A percentile compares a stretch with the other conserved stretches of the same genome.
phyloP scores from a whole-genome alignment of 2,888 invertebrate genomes.

The Linnaemya tessellans region DNA sequence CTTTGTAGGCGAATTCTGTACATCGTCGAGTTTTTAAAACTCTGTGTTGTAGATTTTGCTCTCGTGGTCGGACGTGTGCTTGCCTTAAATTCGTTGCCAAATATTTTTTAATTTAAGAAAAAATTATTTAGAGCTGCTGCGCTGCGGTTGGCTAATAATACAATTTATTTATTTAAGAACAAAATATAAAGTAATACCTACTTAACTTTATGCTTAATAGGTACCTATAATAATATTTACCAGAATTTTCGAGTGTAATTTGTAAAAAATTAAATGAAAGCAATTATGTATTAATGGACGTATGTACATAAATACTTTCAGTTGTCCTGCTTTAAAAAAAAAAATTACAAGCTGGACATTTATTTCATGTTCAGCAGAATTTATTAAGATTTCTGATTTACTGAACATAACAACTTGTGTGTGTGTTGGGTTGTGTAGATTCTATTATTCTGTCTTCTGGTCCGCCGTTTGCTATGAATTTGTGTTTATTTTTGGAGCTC shows the following conservation, averaged over 20 bases:
- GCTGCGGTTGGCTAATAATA: conserved; percentile 74
- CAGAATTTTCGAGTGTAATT: conserved; percentile 39
- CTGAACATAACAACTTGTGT: conserved; percentile 7
- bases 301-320: neutral
- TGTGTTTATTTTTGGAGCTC: conserved; percentile 73
- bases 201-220: conserved; percentile 6
- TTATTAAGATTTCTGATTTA: neutral
- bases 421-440: conserved; percentile 32
- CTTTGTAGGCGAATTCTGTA: conserved; percentile 57
- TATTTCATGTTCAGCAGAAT: neutral
- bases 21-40: conserved; percentile 40
- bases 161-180: conserved; percentile 49
- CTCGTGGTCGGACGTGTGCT: conserved; percentile 73
- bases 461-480: conserved; percentile 42
- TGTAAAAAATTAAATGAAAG: neutral
- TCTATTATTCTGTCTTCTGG: conserved; percentile 41
- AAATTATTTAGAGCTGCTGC: conserved; percentile 73
- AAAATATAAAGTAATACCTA: conserved; percentile 57
- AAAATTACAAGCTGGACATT: no score
- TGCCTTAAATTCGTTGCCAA: conserved; percentile 61
- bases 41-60: conserved; percentile 74
- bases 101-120: conserved; percentile 60
- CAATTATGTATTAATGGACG: neutral
- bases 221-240: conserved; percentile 19
- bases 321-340: no score